Evolutionary conservation across 2,888 invertebrate species (phyloP).

Genomic region (Cantharis rustica): DNA sequence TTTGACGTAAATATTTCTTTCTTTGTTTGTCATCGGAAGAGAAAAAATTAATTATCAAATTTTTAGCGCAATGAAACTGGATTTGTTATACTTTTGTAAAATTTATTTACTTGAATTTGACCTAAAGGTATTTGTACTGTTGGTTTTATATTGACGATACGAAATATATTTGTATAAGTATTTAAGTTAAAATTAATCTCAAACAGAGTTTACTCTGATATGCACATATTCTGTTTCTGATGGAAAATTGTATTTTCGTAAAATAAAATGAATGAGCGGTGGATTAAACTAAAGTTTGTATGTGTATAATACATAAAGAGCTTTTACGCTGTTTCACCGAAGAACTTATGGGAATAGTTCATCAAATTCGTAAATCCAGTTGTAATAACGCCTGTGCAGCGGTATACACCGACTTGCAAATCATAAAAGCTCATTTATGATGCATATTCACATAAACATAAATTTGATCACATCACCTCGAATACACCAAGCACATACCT

Average conservation of each 20-base stretch:
- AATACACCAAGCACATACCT: not conserved
- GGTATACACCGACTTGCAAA: conserved; percentile 5
- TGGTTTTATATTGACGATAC: not conserved
- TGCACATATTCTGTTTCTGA: not conserved
- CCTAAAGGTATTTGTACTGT: too few relatives aligned
- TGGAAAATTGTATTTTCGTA: not conserved
- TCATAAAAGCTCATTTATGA: conserved; percentile 26
- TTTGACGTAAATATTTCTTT: not conserved
- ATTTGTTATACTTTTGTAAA: not conserved
- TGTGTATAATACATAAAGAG: conserved; percentile 10
- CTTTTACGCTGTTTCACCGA: conserved; percentile 5
- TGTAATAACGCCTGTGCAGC: not conserved
- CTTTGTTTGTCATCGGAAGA: not conserved
- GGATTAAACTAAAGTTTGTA: conserved; percentile 11
- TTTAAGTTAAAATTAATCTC: not conserved
- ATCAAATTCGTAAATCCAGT: conserved; percentile 14
- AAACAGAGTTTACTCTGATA: not conserved
- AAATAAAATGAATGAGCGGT: conserved; percentile 13
- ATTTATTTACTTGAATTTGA: not conserved
- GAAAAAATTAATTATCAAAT: not conserved
- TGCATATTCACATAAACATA: conserved; percentile 17
- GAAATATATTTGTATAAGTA: not conserved
- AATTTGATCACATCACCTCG: not conserved
- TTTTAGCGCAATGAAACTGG: not conserved
- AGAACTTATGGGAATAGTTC: conserved; percentile 12